Evolutionary conservation across 2,113 vertebrate species (phyloP).

Genomic region (Nycticorax nycticorax): DNA sequence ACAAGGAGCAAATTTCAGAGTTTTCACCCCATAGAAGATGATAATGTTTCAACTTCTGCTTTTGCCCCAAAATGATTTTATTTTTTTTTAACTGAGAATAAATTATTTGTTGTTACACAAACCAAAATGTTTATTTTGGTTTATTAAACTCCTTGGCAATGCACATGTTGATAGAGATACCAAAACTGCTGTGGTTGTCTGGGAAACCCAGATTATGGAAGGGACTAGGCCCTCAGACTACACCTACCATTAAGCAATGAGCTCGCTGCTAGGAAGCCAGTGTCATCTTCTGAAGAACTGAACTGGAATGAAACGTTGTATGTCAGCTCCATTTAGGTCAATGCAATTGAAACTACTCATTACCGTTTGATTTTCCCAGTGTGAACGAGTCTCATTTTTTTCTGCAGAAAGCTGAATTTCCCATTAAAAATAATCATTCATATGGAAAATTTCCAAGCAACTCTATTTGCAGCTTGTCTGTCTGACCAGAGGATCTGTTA

Average conservation of each 20-base stretch:
- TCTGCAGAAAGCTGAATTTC: not conserved
- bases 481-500: not conserved
- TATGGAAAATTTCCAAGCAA: not conserved
- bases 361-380: not conserved
- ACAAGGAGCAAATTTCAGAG: not conserved
- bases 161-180: not conserved
- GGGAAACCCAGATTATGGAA: not conserved
- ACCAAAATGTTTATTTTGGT: not conserved
- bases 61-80: not conserved
- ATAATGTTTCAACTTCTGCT: not conserved
- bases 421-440: not conserved
- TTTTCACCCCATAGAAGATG: accelerated
- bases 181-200: not conserved
- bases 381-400: not conserved
- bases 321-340: not conserved
- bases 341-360: not conserved
- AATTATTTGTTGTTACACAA: not conserved
- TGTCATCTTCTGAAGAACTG: not conserved
- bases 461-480: not conserved
- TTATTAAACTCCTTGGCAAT: not conserved
- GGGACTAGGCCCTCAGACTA: not conserved
- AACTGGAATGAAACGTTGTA: not conserved
- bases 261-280: not conserved
- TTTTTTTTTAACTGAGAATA: not conserved
- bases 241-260: not conserved